Evolutionary conservation across 2,888 invertebrate genomes (phyloP), one percentile per base, ranked within the genome.

Genomic region (Pheosia tremula): DNA sequence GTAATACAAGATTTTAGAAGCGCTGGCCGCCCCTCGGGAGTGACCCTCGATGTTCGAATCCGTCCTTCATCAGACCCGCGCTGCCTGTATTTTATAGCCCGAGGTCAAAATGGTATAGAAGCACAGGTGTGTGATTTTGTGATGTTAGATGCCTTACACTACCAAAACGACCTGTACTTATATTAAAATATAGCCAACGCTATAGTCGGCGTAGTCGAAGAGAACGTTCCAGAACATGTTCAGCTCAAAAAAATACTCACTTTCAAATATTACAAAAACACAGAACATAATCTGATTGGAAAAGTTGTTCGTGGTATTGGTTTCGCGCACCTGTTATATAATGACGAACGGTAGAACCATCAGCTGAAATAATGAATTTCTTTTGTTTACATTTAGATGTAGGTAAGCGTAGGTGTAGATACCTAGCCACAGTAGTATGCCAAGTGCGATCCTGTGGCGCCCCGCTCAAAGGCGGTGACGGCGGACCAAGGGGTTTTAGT

Each of bases 1-100:
- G 86, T 89, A 85, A 86, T 84, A 84, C 81, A 80, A 82, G 85
- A 84, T 85, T 86, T 86, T 84, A 86, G 85, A 79, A 78, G 82
- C 81, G 68, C 76, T 69, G 67, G 59, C 63, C 65, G 78, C 80
- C 87, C 83, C 81, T 66, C 62, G 86, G 85, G 87, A 86, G 82
- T 81, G 83, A 83, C 84, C 85, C 84, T 80, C 79, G 82, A 84
- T 81, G 82, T 83, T 83, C 83, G 81, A 81, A 82, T 84, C 80
- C 81, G 84, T 83, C 88, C 87, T 85, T 85, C 87, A 87, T 87
- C 87, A 86, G 83, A 79, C 83, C 77, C 72, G 70, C 79, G 69
- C 75, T 75, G 77, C 57, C 72, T 78, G 80, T 85, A 81, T 84
- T 89, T 89, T 88, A 88, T 86, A 80, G 81, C 80, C 78, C 74